Percentiles rank a stretch among this genome's conserved stretches.
These are phyloP conservation scores for Sebastes trivittatus DNA, from an alignment of 2,797 vertebrate genomes.

Conservation along the genomic window DNA sequence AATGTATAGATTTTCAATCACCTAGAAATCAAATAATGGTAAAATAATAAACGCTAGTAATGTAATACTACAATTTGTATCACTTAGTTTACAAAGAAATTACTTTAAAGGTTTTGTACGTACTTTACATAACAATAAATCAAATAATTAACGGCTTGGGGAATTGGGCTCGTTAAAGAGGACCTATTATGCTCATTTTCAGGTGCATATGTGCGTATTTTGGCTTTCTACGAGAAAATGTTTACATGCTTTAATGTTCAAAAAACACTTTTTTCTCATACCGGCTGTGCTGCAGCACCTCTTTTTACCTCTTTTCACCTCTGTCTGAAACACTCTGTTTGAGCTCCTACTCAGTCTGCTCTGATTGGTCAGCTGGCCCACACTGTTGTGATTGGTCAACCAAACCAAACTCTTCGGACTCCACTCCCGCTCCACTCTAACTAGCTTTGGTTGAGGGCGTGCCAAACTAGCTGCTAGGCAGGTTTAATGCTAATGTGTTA, in stretches of 20 bases:
- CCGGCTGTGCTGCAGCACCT: not conserved
- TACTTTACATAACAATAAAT: not conserved
- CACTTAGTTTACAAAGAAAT: not conserved
- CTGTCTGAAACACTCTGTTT: not conserved
- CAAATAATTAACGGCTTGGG: not conserved
- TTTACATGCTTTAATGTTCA: not conserved
- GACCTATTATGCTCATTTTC: not conserved
- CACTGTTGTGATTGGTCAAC: not conserved
- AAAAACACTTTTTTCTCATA: not conserved
- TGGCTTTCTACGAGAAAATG: not conserved
- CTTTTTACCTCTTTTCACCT: no score
- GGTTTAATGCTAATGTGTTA: not conserved
- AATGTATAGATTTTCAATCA: not conserved
- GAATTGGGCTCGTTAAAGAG: not conserved
- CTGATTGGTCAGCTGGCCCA: no score
- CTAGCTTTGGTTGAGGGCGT: not conserved
- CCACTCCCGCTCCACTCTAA: not conserved
- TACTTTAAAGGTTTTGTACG: not conserved
- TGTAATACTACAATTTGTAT: not conserved
- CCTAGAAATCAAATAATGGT: not conserved
- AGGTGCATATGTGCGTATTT: not conserved
- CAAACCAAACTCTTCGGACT: not conserved
- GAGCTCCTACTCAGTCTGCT: not conserved
- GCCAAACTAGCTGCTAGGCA: not conserved
- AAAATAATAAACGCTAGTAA: not conserved